phyloP scores from a whole-genome alignment of 2,113 vertebrate species.

The Carlito syrichta region DNA sequence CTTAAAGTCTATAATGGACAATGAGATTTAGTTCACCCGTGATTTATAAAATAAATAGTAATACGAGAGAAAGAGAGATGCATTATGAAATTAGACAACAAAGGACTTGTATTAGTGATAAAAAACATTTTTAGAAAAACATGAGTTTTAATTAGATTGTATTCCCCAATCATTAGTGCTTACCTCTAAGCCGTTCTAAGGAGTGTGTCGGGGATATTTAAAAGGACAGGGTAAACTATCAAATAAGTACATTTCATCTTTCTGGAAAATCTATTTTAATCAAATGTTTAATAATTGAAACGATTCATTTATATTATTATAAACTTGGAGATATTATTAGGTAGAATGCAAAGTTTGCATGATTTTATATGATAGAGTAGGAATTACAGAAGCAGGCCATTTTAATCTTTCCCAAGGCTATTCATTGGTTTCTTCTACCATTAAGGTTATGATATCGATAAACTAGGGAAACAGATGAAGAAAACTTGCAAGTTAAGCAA shows the following conservation, averaged over 20 bases:
- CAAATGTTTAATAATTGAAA: neutral
- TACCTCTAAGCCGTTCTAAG: neutral
- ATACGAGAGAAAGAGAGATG: neutral
- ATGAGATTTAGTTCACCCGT: neutral
- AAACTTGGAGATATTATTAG: neutral
- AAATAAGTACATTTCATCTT: neutral
- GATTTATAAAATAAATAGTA: neutral
- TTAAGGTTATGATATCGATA: neutral
- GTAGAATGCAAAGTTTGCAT: neutral
- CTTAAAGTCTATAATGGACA: neutral
- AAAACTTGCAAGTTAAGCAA: neutral
- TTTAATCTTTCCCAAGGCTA: neutral
- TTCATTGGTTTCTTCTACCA: neutral
- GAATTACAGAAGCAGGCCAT: neutral
- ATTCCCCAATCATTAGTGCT: neutral
- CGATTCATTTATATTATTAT: neutral
- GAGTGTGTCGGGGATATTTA: neutral
- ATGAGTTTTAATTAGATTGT: neutral
- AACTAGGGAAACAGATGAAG: neutral
- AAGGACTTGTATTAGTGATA: neutral
- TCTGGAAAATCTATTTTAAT: neutral
- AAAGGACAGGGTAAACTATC: neutral
- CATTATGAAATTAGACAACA: neutral
- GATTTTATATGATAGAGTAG: neutral
- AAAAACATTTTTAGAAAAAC: neutral